These are phyloP conservation scores for Drosophila formosana DNA, from an alignment of 2,888 invertebrate genomes.

Conservation along the genomic window DNA sequence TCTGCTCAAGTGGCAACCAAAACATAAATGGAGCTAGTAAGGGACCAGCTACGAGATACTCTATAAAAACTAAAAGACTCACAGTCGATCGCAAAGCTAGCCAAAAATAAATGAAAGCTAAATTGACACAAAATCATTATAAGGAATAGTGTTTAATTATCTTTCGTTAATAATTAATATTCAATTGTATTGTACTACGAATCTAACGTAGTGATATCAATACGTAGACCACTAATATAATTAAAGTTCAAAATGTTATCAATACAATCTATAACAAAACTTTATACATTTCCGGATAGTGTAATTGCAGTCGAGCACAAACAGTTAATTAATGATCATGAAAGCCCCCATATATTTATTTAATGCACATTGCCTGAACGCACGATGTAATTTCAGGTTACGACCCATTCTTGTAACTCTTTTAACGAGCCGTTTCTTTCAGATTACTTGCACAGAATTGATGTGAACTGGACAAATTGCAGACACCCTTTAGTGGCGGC, in stretches of 20 bases:
- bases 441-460: not conserved
- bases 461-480: not conserved
- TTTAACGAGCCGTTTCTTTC: not conserved
- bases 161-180: too few relatives aligned
- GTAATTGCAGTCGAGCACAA: not conserved
- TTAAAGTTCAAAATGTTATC: not conserved
- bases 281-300: not conserved
- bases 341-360: not conserved
- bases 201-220: too few relatives aligned
- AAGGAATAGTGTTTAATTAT: too few relatives aligned
- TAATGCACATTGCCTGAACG: not conserved
- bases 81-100: not conserved
- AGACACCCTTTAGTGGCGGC: slow-evolving; percentile 15
- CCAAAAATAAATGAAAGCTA: too few relatives aligned
- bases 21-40: slow-evolving; percentile 5
- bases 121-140: too few relatives aligned
- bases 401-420: not conserved
- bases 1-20: slow-evolving; percentile 20
- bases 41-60: slow-evolving; percentile 12
- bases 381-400: not conserved
- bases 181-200: too few relatives aligned
- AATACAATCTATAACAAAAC: not conserved
- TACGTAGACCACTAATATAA: not conserved
- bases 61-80: slow-evolving; percentile 7
- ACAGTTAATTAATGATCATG: not conserved